phyloP scores from a whole-genome alignment of 37 sponge, comb jelly and placozoan species.

The Tethya wilhelma region DNA sequence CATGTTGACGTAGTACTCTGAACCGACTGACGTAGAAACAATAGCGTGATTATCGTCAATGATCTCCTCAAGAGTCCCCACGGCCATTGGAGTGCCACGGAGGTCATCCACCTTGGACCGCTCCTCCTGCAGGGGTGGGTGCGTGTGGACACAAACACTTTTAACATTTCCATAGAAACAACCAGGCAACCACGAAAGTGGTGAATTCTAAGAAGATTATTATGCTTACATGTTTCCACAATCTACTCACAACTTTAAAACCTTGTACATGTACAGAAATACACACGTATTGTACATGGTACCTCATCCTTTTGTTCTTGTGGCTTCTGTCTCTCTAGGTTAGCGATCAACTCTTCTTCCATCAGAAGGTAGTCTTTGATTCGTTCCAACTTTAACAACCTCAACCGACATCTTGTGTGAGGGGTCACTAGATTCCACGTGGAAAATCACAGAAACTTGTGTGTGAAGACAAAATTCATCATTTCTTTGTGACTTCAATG shows the following conservation, averaged over 20 bases:
- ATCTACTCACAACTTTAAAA: background rate
- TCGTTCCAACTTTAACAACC: conserved; percentile 90
- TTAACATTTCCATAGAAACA: too few species aligned
- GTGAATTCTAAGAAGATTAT: too few species aligned
- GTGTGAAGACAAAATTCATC: too few species aligned
- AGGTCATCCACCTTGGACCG: conserved; percentile 97
- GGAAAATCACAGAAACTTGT: too few species aligned
- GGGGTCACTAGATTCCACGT: conserved; percentile 77
- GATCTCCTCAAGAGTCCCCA: conserved; percentile 98
- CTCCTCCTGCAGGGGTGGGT: conserved; percentile 78
- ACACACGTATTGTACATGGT: background rate
- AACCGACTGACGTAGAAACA: conserved; percentile 96
- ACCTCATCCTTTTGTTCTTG: conserved; percentile 98
- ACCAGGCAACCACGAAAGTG: too few species aligned
- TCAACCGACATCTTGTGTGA: conserved; percentile 89
- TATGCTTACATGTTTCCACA: too few species aligned
- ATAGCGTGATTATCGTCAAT: conserved; percentile 99
- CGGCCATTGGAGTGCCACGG: conserved; percentile 97
- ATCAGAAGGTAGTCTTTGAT: conserved; percentile 95
- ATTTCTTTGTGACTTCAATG: background rate
- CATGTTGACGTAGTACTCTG: conserved; percentile 98
- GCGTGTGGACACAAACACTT: background rate
- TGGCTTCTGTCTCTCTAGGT: conserved; percentile 91
- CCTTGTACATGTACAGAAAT: background rate
- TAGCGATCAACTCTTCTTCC: conserved; percentile 98